Base-by-base conservation (phyloP, 2,113 vertebrate genomes). In the Esox niger region DNA sequence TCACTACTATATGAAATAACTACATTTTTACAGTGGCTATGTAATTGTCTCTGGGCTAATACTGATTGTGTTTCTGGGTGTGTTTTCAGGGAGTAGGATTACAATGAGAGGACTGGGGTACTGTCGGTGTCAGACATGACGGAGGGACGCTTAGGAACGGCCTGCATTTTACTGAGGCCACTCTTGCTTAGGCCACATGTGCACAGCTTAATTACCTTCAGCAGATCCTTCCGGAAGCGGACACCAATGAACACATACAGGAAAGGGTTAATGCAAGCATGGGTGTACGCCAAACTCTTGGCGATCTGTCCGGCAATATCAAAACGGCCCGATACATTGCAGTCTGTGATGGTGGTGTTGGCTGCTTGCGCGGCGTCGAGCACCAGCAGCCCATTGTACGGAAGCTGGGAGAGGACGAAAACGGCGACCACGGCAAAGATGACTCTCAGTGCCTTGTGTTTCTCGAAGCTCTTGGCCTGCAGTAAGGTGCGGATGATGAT, bases 231-330 rank as follows among this genome's bases (percentile, higher is more conserved):
- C 47, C 93, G 88, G 89, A 96, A 96, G 1, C 92, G 86, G 38
- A 95, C 90, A 0, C 95, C 96, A 1, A 95, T 89, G 26, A 98
- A 98, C 29, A 92, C 94, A 0, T 96, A 97, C 68, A 98, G 84
- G 65, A 96, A 79, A 0, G 95, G 95, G 81, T 97, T 97, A 58
- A 96, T 86, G 84, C 95, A 97, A 60, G 94, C 92, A 56, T 97
- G 96, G 8, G 91, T 86, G 59, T 91, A 97, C 2, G 95, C 95
- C 0, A 96, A 72, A 70, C 86, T 90, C 75, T 93, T 94, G 13
- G 93, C 90, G 25, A 96, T 73, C 83, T 95, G 94, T 68, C 91
- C 82, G 0, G 85, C 90, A 0, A 95, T 77, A 62, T 95, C 92
- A 1, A 95, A 80, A 2, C 0, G 5, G 15, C 46, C 64, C 0